These are phyloP conservation scores for Vulpes ferrilata DNA, from an alignment of 2,113 vertebrate genomes.

Conservation along the genomic window DNA sequence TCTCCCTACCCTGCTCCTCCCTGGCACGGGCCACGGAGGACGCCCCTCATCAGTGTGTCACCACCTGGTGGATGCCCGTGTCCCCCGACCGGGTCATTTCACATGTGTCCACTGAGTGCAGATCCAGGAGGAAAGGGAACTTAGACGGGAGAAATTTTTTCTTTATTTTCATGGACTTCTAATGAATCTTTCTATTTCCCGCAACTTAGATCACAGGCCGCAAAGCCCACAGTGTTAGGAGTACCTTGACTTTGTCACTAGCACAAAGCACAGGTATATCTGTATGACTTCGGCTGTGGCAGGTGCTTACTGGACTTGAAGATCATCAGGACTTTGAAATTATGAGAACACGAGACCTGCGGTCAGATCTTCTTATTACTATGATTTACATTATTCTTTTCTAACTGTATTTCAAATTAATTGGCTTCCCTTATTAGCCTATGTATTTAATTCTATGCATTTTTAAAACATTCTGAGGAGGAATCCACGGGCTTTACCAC, in stretches of 20 bases:
- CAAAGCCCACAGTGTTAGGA: background rate
- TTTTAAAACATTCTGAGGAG: background rate
- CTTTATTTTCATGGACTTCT: background rate
- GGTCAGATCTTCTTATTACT: background rate
- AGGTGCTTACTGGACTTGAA: background rate
- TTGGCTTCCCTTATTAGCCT: background rate
- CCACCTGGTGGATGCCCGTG: background rate
- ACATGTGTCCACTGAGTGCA: background rate
- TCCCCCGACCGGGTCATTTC: background rate
- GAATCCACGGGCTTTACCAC: background rate
- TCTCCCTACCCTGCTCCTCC: background rate
- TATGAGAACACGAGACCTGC: background rate
- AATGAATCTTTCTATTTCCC: background rate
- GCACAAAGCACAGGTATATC: background rate
- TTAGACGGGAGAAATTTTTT: background rate
- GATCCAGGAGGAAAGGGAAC: background rate
- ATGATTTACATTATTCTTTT: background rate
- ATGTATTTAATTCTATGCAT: background rate
- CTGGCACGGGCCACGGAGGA: fast-evolving
- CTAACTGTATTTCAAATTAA: background rate
- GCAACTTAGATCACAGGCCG: background rate
- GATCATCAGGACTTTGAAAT: background rate
- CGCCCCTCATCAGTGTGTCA: background rate
- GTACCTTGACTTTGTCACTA: background rate
- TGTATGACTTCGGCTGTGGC: background rate